These are phyloP conservation scores for Mystacides longicornis DNA, from an alignment of 2,888 invertebrate species.

Conservation along the genomic window DNA sequence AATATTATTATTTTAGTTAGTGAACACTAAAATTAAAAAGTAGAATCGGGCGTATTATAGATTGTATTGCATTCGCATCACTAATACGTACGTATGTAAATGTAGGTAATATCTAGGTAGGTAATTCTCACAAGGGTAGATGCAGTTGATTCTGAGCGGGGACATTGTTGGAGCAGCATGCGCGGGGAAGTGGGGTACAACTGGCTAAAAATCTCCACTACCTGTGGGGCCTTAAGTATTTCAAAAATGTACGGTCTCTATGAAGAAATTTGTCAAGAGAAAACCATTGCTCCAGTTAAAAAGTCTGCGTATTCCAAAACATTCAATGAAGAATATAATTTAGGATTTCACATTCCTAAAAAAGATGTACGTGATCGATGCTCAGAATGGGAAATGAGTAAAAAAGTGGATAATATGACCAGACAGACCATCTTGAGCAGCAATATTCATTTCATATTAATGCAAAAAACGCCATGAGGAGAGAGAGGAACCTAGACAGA, in stretches of 20 bases:
- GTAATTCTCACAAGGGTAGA: too few species aligned
- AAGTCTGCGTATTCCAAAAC: background rate
- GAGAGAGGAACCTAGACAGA: background rate
- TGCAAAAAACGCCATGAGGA: too few species aligned
- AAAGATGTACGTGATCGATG: background rate
- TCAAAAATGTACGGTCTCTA: background rate
- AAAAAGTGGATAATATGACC: background rate
- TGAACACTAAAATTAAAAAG: too few species aligned
- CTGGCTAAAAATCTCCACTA: too few species aligned
- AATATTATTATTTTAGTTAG: too few species aligned
- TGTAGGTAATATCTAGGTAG: too few species aligned
- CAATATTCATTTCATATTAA: constrained; percentile 1
- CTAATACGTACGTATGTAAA: too few species aligned
- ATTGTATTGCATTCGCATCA: too few species aligned
- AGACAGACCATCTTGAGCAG: background rate
- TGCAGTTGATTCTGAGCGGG: too few species aligned
- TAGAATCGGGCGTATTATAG: too few species aligned
- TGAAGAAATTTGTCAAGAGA: background rate
- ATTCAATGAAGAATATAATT: background rate
- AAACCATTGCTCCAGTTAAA: background rate
- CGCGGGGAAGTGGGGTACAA: too few species aligned
- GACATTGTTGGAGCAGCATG: too few species aligned
- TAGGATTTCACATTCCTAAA: background rate
- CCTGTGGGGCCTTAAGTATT: background rate
- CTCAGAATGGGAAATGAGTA: background rate